Evolutionary conservation across 2,888 invertebrate species (phyloP), one percentile per base, ranked within the genome.

Genomic region (Patella depressa): DNA sequence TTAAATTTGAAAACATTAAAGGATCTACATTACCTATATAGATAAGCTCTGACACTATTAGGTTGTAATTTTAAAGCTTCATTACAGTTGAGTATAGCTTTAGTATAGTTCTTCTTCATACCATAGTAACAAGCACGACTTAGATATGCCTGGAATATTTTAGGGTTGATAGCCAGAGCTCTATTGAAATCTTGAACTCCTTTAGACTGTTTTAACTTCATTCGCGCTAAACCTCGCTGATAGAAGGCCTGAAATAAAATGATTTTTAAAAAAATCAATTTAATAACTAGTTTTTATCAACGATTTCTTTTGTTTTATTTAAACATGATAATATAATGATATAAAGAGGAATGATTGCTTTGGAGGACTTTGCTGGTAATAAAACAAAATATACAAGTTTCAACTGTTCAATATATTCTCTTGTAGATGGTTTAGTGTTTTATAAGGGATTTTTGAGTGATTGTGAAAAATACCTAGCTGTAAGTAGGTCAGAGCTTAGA

Each of bases 71-170:
- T 88, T 74, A 91, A 87, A 65, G 91, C 92, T 82, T 92, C 90
- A 81, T 92, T 92, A 83, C 92, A 92, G 85, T 91, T 92, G 70
- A 92, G 86, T 72, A 92, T 91, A 69, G 90, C 92, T 81, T 92
- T 92, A 14, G 90, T 87, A 78, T 88, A 90, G 71, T 87, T 87
- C 1, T 87, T 86, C 77, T 88, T 88, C 83, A 89, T 84, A 1
- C 90, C 91, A 82, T 90, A 92, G 81, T 88, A 91, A 73, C 90
- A 90, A 5, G 91, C 91, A 77, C 91, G 76, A 75, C 91, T 90
- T 70, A 92, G 85, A 83, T 88, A 92, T 9, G 89, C 91, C 89
- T 91, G 83, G 87, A 90, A 91, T 74, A 91, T 87, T 15, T 85
- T 88, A 5, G 91, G 91, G 79, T 91, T 86, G 74, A 91, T 84